A percentile compares a stretch with the other conserved stretches of the same genome.
Conservation (phyloP, 2,113 vertebrate genomes). For the Xenus cinereus region DNA sequence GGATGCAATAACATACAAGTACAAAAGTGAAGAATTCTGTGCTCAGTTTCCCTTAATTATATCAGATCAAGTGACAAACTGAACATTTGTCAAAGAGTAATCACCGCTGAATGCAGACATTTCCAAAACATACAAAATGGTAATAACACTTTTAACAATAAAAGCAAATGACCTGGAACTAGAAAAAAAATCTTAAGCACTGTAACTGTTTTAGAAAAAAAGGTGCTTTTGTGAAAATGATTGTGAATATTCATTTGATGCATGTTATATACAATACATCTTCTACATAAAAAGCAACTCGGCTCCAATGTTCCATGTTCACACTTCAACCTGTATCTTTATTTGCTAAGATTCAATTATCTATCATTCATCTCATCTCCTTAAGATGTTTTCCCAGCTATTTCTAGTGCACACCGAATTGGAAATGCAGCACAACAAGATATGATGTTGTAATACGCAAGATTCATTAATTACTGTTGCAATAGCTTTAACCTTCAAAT, state of each 20-base stretch:
- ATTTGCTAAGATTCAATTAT: conserved; percentile 8
- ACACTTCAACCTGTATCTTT: conserved; percentile 12
- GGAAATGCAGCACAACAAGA: conserved; percentile 14
- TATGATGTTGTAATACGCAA: neutral
- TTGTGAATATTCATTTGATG: conserved; percentile 57
- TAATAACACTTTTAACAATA: conserved; percentile 58
- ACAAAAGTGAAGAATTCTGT: conserved; percentile 62
- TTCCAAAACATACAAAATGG: conserved; percentile 63
- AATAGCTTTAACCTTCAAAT: conserved; percentile 44
- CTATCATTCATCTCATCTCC: neutral
- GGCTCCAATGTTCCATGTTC: conserved; percentile 48
- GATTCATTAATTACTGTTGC: neutral
- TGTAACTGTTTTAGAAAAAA: conserved; percentile 58
- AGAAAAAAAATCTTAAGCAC: conserved; percentile 8
- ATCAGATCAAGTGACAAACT: conserved; percentile 40
- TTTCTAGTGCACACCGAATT: neutral
- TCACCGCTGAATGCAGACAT: conserved; percentile 1
- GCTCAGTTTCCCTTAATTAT: conserved; percentile 64
- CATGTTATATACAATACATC: conserved; percentile 67
- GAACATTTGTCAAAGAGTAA: conserved; percentile 42
- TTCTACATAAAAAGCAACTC: conserved; percentile 61
- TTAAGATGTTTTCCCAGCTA: neutral
- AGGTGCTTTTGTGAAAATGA: conserved; percentile 63
- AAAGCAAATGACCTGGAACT: conserved; percentile 61
- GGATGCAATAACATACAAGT: conserved; percentile 55